Evolutionary conservation across 2,888 invertebrate species (phyloP), one percentile per base, ranked within the genome.

Genomic region (Platycheirus albimanus): DNA sequence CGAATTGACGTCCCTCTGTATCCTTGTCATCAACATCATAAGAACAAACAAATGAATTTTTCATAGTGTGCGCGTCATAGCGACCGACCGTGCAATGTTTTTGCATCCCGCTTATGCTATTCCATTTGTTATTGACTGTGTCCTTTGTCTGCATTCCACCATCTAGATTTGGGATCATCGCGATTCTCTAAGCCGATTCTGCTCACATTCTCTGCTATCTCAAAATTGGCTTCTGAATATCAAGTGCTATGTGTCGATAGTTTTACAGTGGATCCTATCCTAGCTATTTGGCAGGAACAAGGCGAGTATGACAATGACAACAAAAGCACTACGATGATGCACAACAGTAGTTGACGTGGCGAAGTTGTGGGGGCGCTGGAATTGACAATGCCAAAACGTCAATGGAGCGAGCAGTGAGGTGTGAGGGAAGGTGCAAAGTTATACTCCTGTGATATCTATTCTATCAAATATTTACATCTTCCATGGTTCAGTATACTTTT

Each of bases 401-500:
- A 83, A 72, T 83, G 69, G 64, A 72, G 69, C 36, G 54, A 58
- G 69, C 56, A 72, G 69, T 43, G 54, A 58, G 51, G 11, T 51
- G 15, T 28, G n/a, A 8, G 43, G 61, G 36, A 19, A 38, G n/a
- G 11, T 7, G 17, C 4, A 45, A 61, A 36, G 64, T 28, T 41
- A 47, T 15, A 61, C 45, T 45, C 45, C 19, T 77, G 69, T 72
- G 83, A 83, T 78, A 83, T 78, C 83, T 77, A 83, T 83, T 67
- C 83, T 78, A 74, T 83, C 83, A 83, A 83, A 83, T 83, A 83
- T 83, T 83, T 83, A 83, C 83, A 83, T 78, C 78, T 83, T 83
- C 69, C 74, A 83, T 64, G 78, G 78, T 83, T 83, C 83, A 69
- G 72, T 72, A 83, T n/a, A n/a, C 83, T 64, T 83, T 78, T 83